Evolutionary conservation across 2,113 vertebrate species (phyloP), one percentile per base, ranked within the genome.

Genomic region (Mirza zaza): DNA sequence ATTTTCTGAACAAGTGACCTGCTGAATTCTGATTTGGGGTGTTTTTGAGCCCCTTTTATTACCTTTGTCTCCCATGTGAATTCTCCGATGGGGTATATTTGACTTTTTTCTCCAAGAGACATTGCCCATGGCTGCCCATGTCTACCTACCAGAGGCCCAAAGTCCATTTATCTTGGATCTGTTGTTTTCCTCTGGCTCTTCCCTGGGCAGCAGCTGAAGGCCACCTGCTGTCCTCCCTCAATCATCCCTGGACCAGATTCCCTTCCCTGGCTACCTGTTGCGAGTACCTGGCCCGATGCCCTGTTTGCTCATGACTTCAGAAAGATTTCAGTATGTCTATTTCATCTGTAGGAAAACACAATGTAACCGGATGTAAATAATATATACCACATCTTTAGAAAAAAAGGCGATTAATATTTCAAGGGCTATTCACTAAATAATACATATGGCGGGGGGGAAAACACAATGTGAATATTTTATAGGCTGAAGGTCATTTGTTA

Each of bases 391-490:
- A 94, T 91, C 87, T 97, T 98, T 97, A 95, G 91, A 85, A 95
- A 97, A 96, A 94, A 93, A 90, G 57, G 25, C 59, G 84, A 77
- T 98, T 92, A 97, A 98, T 97, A 97, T 97, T 98, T 98, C 94
- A 98, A 93, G 76, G 87, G 27, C 36, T 95, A 95, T 84, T 50
- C 57, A 91, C 81, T 97, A 97, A 98, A 97, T 98, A 98, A 98
- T 97, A 96, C 65, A 98, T 97, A 91, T 79, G 15, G 45, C 79
- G 52, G 83, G 88, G 34, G 8, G 1, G 71, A 71, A 61, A 89
- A 97, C 91, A 95, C 90, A 94, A 92, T 92, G 77, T 98, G 90
- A 98, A 97, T 97, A 98, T 98, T 98, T 98, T 95, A 97, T 97
- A 92, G 90, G 45, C 84, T 93, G 87, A 87, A 98, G 96, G 96